Evolutionary conservation across 2,797 vertebrate species (phyloP).

Genomic region (Gallinago stenura): DNA sequence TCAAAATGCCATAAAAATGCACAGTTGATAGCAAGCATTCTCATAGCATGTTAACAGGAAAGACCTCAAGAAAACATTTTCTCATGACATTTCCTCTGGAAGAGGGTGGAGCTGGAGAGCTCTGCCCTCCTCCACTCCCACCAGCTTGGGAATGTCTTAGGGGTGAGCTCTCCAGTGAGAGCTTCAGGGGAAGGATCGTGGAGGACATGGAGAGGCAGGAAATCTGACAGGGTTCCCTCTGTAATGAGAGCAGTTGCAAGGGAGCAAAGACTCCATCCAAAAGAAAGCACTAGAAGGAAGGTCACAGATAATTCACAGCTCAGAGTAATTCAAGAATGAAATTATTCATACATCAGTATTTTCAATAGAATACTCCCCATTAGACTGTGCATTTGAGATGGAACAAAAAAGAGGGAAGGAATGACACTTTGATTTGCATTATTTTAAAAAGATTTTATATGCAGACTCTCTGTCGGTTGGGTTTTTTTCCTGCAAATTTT

Average conservation of each 20-base stretch:
- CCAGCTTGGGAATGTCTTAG: constrained; percentile 65
- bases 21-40: constrained; percentile 62
- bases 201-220: neutral
- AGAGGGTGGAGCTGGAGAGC: constrained; percentile 60
- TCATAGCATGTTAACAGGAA: constrained; percentile 66
- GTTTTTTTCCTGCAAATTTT: neutral
- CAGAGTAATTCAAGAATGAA: neutral
- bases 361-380: neutral
- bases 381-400: neutral
- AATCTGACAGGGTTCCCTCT: neutral
- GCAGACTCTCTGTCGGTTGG: fast-evolving
- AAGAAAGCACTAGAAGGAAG: neutral
- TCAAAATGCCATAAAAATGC: constrained; percentile 74
- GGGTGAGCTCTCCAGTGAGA: constrained; percentile 63
- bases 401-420: neutral
- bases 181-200: neutral
- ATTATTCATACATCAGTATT: neutral
- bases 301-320: neutral
- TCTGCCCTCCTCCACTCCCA: constrained; percentile 25
- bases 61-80: constrained; percentile 73
- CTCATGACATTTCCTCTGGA: constrained; percentile 78
- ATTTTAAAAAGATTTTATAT: neutral
- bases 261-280: neutral
- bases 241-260: neutral
- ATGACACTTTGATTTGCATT: neutral